A percentile compares a stretch with the other conserved stretches of the same genome.
These are phyloP conservation scores for Sebastes glaucus DNA, from an alignment of 2,797 vertebrate genomes.

Conservation along the genomic window DNA sequence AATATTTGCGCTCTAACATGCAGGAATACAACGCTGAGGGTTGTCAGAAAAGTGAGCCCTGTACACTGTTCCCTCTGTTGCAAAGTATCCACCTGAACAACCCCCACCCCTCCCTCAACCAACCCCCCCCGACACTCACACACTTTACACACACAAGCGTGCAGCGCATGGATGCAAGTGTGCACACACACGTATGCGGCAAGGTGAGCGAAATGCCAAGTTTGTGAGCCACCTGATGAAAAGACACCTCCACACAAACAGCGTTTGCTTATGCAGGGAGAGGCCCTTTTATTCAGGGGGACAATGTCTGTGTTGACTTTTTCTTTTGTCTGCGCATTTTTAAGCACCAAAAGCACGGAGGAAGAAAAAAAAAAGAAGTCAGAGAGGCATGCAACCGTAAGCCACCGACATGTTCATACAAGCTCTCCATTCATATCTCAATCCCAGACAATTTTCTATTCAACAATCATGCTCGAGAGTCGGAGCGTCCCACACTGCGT, in stretches of 20 bases:
- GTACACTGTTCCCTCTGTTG: conserved; percentile 82
- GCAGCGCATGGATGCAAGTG: conserved; percentile 52
- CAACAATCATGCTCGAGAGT: conserved; percentile 59
- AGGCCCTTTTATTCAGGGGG: conserved; percentile 75
- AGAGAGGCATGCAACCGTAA: conserved; percentile 68
- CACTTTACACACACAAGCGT: conserved; percentile 53
- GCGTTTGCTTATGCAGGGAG: conserved; percentile 81
- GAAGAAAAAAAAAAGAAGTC: conserved; percentile 58
- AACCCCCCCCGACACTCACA: conserved; percentile 22
- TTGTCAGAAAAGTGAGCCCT: conserved; percentile 69
- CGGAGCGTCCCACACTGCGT: conserved; percentile 42
- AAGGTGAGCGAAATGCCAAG: conserved; percentile 73
- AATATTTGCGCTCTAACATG: conserved; percentile 78
- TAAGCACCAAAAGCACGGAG: conserved; percentile 75
- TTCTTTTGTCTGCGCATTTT: conserved; percentile 81
- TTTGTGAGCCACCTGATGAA: conserved; percentile 73
- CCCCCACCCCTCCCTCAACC: background rate
- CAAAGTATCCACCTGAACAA: conserved; percentile 71
- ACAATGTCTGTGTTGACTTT: conserved; percentile 85
- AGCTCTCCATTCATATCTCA: conserved; percentile 64
- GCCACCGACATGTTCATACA: conserved; percentile 75
- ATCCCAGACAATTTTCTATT: conserved; percentile 64
- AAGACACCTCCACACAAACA: conserved; percentile 78
- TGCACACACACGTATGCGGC: conserved; percentile 13
- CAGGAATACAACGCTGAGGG: conserved; percentile 71